Evolutionary conservation across 2,888 invertebrate genomes (phyloP).

Genomic region (Siphonodentalium dalli): DNA sequence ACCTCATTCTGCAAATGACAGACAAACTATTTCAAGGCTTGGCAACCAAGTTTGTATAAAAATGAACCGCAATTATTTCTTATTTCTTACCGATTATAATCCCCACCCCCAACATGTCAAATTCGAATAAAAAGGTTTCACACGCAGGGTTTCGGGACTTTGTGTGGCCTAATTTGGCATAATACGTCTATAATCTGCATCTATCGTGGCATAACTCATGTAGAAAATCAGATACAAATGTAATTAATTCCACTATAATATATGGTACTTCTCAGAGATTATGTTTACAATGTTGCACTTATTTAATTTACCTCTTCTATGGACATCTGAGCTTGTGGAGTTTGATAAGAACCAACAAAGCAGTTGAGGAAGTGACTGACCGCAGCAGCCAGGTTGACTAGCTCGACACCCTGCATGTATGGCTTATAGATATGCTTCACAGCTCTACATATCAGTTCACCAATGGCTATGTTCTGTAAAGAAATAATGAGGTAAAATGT

Average conservation of each 20-base stretch:
- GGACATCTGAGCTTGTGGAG: conserved; percentile 74
- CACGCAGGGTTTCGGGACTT: no score
- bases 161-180: no score
- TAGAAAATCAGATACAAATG: not conserved
- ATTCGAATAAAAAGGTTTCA: no score
- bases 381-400: conserved; percentile 88
- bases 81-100: no score
- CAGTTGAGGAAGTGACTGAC: conserved; percentile 97
- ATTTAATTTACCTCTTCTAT: conserved; percentile 75
- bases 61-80: no score
- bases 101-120: no score
- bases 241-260: not conserved
- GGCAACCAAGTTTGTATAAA: no score
- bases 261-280: not conserved
- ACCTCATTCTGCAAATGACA: no score
- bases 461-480: conserved; percentile 84
- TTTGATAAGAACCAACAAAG: conserved; percentile 80
- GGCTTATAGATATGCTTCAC: conserved; percentile 92
- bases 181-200: not conserved
- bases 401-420: conserved; percentile 89
- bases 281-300: not conserved
- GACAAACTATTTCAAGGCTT: no score
- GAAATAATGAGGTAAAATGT: conserved; percentile 7
- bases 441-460: conserved; percentile 87
- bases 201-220: not conserved